Evolutionary conservation across 2,113 vertebrate species (phyloP).

Genomic region (Istiophorus platypterus): DNA sequence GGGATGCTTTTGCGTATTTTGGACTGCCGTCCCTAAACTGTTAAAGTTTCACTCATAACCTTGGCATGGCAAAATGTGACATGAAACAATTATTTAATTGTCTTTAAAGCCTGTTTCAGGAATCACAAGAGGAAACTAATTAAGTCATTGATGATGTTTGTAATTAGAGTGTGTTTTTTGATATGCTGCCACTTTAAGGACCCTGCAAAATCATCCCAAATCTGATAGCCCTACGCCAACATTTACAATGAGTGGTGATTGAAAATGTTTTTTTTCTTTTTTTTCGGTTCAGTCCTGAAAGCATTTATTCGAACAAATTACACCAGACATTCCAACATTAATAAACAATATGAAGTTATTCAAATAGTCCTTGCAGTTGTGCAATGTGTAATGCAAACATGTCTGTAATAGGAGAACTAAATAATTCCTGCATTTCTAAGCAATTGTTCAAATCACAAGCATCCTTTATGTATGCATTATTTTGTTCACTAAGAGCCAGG

Average conservation of each 20-base stretch:
- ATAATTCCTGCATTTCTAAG: neutral
- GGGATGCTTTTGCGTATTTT: neutral
- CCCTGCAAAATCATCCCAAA: neutral
- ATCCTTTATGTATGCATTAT: neutral
- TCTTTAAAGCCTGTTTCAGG: neutral
- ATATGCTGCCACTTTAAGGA: neutral
- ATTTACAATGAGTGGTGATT: neutral
- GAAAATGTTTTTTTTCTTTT: neutral
- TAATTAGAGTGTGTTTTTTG: neutral
- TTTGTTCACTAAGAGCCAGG: neutral
- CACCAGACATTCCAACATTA: neutral
- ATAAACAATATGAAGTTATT: conserved; percentile 7
- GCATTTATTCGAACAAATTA: neutral
- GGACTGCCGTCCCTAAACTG: neutral
- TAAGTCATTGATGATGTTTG: conserved; percentile 11
- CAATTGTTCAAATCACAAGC: neutral
- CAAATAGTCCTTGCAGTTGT: neutral
- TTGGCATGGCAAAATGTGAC: neutral
- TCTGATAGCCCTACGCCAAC: neutral
- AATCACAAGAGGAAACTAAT: conserved; percentile 7
- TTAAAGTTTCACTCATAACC: neutral
- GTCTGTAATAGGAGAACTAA: neutral
- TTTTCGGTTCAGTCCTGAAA: neutral
- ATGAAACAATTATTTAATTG: neutral
- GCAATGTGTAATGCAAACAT: conserved; percentile 5